These are phyloP conservation scores for Arenaria interpres DNA, from an alignment of 2,113 vertebrate species.

Conservation along the genomic window DNA sequence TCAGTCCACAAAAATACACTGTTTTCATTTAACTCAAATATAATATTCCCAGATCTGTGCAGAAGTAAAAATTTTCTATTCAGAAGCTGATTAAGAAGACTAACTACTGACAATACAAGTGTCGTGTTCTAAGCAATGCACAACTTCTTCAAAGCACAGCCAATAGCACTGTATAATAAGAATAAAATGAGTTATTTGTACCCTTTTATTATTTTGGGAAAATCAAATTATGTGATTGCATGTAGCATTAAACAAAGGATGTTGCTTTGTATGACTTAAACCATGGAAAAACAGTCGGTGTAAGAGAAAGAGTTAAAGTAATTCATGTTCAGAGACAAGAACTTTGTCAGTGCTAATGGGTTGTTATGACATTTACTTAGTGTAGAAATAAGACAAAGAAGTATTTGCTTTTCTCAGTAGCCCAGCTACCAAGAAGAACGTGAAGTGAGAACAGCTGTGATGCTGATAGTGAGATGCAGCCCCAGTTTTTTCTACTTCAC, in stretches of 20 bases:
- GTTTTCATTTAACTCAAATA: background rate
- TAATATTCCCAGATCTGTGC: background rate
- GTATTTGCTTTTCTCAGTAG: conserved; percentile 39
- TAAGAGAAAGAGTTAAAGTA: background rate
- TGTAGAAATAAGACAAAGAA: conserved; percentile 14
- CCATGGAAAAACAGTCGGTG: background rate
- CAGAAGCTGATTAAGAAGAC: background rate
- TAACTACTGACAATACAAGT: background rate
- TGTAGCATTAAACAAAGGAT: background rate
- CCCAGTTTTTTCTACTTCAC: background rate
- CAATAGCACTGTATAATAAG: background rate
- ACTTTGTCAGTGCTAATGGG: background rate
- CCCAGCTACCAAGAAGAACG: background rate
- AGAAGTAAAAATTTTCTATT: background rate
- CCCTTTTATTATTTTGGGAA: background rate
- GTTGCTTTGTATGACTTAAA: background rate
- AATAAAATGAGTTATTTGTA: background rate
- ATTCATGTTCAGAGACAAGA: background rate
- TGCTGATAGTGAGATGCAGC: background rate
- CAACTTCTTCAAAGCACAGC: background rate
- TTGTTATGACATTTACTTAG: conserved; percentile 43
- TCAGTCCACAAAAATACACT: background rate
- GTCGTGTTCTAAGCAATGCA: background rate
- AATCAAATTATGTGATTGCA: background rate
- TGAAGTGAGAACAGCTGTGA: conserved; percentile 16